Percentiles rank a stretch among this genome's conserved stretches.
These are phyloP conservation scores for Echiichthys vipera DNA, from an alignment of 2,797 vertebrate genomes.

Conservation along the genomic window DNA sequence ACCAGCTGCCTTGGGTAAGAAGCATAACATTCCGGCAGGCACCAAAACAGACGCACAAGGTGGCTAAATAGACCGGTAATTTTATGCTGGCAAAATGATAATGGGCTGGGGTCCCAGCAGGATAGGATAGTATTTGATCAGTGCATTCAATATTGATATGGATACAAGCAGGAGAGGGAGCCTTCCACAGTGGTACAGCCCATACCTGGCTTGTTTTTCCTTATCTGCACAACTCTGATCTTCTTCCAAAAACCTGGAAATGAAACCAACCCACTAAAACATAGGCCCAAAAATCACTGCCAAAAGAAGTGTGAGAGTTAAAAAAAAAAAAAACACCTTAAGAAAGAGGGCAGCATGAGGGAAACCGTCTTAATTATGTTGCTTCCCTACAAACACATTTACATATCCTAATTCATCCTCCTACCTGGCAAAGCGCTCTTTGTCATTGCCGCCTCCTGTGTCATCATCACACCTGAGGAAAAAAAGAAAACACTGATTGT, in stretches of 20 bases:
- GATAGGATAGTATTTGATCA: conserved; percentile 56
- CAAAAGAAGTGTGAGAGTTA: conserved; percentile 13
- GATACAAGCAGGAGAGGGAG: conserved; percentile 76
- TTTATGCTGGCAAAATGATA: conserved; percentile 46
- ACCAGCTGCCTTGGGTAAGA: conserved; percentile 39
- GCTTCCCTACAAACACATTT: background rate
- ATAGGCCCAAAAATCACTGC: conserved; percentile 50
- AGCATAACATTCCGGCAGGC: conserved; percentile 57
- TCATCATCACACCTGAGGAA: conserved; percentile 93
- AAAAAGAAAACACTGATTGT: conserved; percentile 15
- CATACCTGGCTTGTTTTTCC: conserved; percentile 94
- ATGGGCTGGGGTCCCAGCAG: conserved; percentile 40
- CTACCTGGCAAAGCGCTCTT: conserved; percentile 98
- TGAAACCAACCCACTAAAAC: conserved; percentile 89
- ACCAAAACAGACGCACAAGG: conserved; percentile 48
- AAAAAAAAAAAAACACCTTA: conserved; percentile 7
- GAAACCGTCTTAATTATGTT: background rate
- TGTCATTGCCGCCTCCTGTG: conserved; percentile 88
- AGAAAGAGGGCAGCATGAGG: conserved; percentile 2
- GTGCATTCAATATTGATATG: conserved; percentile 61
- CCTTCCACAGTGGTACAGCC: conserved; percentile 81
- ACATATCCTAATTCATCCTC: conserved; percentile 58
- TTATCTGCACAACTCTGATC: conserved; percentile 94
- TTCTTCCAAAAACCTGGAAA: conserved; percentile 93
- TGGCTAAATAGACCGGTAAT: conserved; percentile 25